Conservation (phyloP, 2,797 vertebrate species). For the Sphenodon punctatus region DNA sequence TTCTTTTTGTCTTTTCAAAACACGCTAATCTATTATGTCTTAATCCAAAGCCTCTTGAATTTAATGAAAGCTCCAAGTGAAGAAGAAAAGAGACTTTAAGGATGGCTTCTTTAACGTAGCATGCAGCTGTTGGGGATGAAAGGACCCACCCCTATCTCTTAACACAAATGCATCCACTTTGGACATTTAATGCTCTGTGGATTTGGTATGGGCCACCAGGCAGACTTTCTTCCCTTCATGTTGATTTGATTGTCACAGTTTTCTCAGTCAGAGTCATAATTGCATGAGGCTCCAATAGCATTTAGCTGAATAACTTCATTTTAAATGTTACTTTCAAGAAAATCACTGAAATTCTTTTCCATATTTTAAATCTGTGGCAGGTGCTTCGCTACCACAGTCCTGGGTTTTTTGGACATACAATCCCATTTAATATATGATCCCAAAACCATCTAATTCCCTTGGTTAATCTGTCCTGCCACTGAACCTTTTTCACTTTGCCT, state of each 20-base stretch:
- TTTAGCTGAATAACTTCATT: constrained; percentile 40
- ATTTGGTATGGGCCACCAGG: constrained; percentile 32
- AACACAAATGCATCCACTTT: constrained; percentile 18
- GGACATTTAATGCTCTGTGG: constrained; percentile 30
- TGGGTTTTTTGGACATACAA: constrained; percentile 24
- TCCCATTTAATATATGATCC: neutral
- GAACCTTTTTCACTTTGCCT: constrained; percentile 25
- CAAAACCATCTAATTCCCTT: constrained; percentile 25
- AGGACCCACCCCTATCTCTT: constrained; percentile 37
- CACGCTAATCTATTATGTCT: accelerated
- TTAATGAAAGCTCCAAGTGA: neutral
- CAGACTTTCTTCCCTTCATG: neutral
- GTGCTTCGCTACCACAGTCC: constrained; percentile 12
- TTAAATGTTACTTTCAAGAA: constrained; percentile 56
- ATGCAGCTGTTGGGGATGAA: constrained; percentile 49
- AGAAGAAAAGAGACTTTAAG: neutral
- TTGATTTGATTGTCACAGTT: constrained; percentile 49
- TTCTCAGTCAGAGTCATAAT: constrained; percentile 45
- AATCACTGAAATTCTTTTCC: constrained; percentile 37
- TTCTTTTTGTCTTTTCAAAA: neutral
- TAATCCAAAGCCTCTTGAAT: neutral
- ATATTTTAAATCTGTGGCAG: constrained; percentile 46
- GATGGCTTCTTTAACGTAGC: neutral
- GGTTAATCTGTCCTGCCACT: constrained; percentile 5
- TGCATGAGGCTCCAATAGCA: constrained; percentile 37